These are phyloP conservation scores for Cephus runcator DNA, from an alignment of 2,888 invertebrate genomes.

Conservation along the genomic window DNA sequence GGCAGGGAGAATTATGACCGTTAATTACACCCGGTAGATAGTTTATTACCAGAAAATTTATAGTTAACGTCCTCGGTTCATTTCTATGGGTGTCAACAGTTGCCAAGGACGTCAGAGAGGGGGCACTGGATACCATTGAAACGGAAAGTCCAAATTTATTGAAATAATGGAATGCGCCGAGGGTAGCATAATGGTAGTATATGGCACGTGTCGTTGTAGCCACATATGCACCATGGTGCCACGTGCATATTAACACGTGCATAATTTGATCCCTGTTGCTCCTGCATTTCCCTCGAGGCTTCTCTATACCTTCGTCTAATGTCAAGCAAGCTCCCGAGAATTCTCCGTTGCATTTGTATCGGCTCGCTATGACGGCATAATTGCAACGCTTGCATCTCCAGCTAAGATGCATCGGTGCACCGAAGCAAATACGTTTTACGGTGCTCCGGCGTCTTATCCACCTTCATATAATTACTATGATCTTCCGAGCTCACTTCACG, in stretches of 20 bases:
- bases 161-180: neutral
- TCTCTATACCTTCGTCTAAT: neutral
- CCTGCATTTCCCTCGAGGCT: neutral
- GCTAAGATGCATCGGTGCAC: conserved; percentile 2
- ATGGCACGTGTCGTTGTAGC: neutral
- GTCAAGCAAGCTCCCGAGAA: conserved; percentile 10
- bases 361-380: conserved; percentile 49
- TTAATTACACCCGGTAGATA: conserved; percentile 29
- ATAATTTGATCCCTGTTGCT: neutral
- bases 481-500: conserved; percentile 39
- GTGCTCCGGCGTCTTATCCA: conserved; percentile 24
- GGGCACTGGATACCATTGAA: neutral
- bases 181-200: neutral
- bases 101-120: neutral
- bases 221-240: neutral
- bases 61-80: conserved; percentile 16
- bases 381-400: conserved; percentile 24
- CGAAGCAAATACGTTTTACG: conserved; percentile 47
- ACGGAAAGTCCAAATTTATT: neutral
- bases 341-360: conserved; percentile 13
- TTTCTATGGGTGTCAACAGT: neutral
- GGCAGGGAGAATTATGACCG: conserved; percentile 34
- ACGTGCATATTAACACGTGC: neutral
- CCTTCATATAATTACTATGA: conserved; percentile 50
- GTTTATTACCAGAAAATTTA: conserved; percentile 32